Conservation (phyloP, 2,888 invertebrate species). For the Drosophila cognata region DNA sequence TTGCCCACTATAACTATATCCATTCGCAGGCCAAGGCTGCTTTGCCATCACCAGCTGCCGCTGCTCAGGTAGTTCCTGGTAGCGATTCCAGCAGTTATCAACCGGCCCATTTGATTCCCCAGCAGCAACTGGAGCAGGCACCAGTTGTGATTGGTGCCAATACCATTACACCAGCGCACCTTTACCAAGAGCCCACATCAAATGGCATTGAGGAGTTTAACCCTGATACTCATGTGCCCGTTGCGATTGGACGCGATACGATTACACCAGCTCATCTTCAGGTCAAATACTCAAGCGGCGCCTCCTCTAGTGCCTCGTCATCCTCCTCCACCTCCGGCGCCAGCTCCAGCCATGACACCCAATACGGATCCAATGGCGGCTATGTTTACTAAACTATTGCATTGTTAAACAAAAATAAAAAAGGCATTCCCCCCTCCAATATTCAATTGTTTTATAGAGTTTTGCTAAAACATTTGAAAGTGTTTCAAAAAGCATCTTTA, state of each 20-base stretch:
- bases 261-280: conserved; percentile 43
- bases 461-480: background rate
- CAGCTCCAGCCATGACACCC: conserved; percentile 67
- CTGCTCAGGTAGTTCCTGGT: background rate
- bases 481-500: background rate
- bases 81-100: background rate
- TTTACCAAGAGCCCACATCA: conserved; percentile 61
- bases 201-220: conserved; percentile 72
- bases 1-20: conserved; percentile 1
- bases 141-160: conserved; percentile 35
- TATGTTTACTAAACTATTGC: conserved; percentile 75
- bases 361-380: conserved; percentile 82
- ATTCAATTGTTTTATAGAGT: background rate
- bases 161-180: conserved; percentile 43
- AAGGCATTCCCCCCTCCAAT: background rate
- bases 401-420: conserved; percentile 9
- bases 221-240: conserved; percentile 60
- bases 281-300: conserved; percentile 21
- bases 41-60: background rate
- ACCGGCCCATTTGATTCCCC: background rate
- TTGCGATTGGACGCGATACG: conserved; percentile 55
- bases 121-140: conserved; percentile 18
- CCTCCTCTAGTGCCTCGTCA: conserved; percentile 4
- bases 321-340: conserved; percentile 18
- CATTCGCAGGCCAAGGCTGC: background rate